phyloP scores from a whole-genome alignment of 2,797 vertebrate genomes.

The Phoeniculus purpureus region DNA sequence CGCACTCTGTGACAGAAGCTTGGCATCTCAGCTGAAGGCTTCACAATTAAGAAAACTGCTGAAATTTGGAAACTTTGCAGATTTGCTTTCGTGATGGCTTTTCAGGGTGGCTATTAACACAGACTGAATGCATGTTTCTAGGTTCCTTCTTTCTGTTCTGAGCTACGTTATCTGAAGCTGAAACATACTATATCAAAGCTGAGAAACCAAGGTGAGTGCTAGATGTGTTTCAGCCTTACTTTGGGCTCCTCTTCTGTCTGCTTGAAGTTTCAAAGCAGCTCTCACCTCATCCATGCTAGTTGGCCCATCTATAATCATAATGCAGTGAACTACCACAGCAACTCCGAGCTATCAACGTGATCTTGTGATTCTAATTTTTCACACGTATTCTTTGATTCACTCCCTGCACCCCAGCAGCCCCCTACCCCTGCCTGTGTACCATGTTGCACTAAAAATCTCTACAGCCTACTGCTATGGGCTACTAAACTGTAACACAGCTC shows the following conservation, averaged over 20 bases:
- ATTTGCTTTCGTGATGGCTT: slow-evolving; percentile 7
- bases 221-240: not conserved
- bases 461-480: slow-evolving; percentile 23
- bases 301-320: slow-evolving; percentile 40
- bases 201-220: not conserved
- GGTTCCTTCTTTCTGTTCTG: slow-evolving; percentile 5
- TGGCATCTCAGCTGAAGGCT: slow-evolving; percentile 22
- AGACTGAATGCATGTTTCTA: slow-evolving; percentile 2
- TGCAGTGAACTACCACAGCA: slow-evolving; percentile 2
- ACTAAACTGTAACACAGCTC: slow-evolving; percentile 34
- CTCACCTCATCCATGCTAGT: slow-evolving; percentile 1
- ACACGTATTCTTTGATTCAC: slow-evolving; percentile 23
- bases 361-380: slow-evolving; percentile 59
- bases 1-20: not conserved
- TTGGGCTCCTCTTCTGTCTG: not conserved
- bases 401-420: not conserved
- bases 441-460: slow-evolving; percentile 44
- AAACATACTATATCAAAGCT: not conserved
- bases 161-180: not conserved
- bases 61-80: slow-evolving; percentile 13
- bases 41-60: slow-evolving; percentile 19
- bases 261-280: slow-evolving; percentile 32
- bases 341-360: slow-evolving; percentile 35
- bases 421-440: not conserved
- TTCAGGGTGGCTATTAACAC: slow-evolving; percentile 31